Percentiles rank a stretch among this genome's conserved stretches.
Evolutionary conservation across 37 sponge, comb jelly and placozoan species (phyloP).

Genomic region (Haliclona indistincta): DNA sequence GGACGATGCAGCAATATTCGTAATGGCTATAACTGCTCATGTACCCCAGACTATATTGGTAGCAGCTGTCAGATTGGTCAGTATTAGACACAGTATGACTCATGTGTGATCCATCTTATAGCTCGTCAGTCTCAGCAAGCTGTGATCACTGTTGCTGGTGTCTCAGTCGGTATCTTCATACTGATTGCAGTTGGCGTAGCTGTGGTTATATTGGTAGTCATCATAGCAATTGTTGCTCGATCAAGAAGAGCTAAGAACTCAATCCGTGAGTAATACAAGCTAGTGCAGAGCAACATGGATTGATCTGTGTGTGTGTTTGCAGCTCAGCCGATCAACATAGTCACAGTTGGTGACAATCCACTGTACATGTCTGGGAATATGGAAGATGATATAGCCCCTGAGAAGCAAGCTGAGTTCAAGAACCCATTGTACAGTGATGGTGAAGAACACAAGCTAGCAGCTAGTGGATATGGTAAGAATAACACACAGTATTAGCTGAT

Average conservation of each 20-base stretch:
- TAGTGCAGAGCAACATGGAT: no score
- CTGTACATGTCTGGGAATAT: slow-evolving; percentile 6
- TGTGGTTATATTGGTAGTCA: background rate
- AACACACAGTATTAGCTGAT: no score
- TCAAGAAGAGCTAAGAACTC: no score
- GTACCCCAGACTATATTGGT: slow-evolving; percentile 9
- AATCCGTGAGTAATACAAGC: no score
- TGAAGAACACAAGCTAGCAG: background rate
- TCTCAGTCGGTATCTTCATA: background rate
- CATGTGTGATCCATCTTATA: no score
- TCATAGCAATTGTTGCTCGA: no score
- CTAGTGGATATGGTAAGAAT: background rate
- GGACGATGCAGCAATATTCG: background rate
- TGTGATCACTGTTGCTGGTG: background rate
- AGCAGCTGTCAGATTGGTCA: slow-evolving; percentile 6
- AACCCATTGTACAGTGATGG: slow-evolving; percentile 13
- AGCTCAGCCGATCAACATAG: no score
- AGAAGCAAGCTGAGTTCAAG: background rate
- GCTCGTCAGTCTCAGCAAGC: no score
- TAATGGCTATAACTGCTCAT: slow-evolving; percentile 11
- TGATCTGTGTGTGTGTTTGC: no score
- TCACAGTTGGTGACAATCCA: slow-evolving; percentile 15
- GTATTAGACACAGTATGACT: no score
- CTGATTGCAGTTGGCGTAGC: background rate
- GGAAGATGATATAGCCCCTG: background rate